A percentile compares a stretch with the other conserved stretches of the same genome.
These are phyloP conservation scores for Cromileptes altivelis DNA, from an alignment of 2,113 vertebrate genomes.

Conservation along the genomic window DNA sequence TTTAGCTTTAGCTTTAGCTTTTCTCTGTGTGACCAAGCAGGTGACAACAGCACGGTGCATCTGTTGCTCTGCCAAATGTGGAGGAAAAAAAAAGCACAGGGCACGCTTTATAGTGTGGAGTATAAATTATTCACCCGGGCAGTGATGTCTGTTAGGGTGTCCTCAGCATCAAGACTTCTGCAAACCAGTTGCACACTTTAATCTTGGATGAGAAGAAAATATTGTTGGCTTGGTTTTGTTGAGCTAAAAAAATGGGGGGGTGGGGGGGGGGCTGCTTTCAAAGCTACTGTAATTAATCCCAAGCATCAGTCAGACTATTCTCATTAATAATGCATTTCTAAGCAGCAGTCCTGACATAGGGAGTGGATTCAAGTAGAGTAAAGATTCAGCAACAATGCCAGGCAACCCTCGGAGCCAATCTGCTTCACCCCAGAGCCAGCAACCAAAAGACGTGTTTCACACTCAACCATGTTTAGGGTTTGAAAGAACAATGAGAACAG, in stretches of 20 bases:
- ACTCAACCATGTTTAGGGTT: not conserved
- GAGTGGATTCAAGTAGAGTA: conserved; percentile 58
- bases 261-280: not conserved
- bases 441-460: conserved; percentile 8
- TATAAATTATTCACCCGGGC: conserved; percentile 31
- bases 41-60: conserved; percentile 27
- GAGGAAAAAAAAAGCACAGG: not conserved
- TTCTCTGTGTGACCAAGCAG: conserved; percentile 41
- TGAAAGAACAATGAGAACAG: conserved; percentile 13
- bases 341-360: conserved; percentile 66
- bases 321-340: conserved; percentile 80
- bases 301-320: conserved; percentile 64
- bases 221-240: conserved; percentile 12
- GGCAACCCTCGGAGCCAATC: conserved; percentile 67
- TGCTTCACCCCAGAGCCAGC: conserved; percentile 25
- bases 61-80: conserved; percentile 17
- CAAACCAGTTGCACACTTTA: conserved; percentile 33
- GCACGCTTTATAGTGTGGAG: not conserved
- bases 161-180: conserved; percentile 2
- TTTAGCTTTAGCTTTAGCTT: conserved; percentile 12
- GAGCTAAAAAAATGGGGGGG: not conserved
- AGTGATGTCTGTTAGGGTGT: conserved; percentile 7
- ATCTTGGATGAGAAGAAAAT: conserved; percentile 28
- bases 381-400: conserved; percentile 67
- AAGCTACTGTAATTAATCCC: conserved; percentile 78